Base-by-base conservation (phyloP, 1,140 invertebrate species). In the Euwallacea similis region DNA sequence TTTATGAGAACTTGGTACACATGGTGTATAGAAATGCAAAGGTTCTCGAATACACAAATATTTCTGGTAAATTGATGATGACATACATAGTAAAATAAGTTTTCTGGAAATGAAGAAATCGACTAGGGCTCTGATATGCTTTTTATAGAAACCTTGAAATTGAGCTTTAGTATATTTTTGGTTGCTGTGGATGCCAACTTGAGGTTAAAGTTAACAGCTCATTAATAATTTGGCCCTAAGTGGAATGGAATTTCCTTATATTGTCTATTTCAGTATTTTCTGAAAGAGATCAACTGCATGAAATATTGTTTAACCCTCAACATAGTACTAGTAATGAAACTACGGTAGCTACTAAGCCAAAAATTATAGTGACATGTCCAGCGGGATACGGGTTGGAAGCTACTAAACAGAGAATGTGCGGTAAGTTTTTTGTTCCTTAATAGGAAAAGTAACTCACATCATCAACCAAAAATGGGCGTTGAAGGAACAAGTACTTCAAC, bases 201-300 rank as follows among this genome's bases (percentile, higher is more conserved):
- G n/a, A n/a, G n/a, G n/a, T n/a, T n/a, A n/a, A n/a, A n/a, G n/a
- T n/a, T n/a, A n/a, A n/a, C n/a, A n/a, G n/a, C n/a, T n/a, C n/a
- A n/a, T n/a, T n/a, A n/a, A n/a, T n/a, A n/a, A n/a, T n/a, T n/a
- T n/a, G n/a, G n/a, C n/a, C n/a, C n/a, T n/a, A n/a, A n/a, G n/a
- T n/a, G n/a, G n/a, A n/a, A n/a, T n/a, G n/a, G n/a, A n/a, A n/a
- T n/a, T n/a, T n/a, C n/a, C n/a, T n/a, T n/a, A n/a, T n/a, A n/a
- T n/a, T n/a, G n/a, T n/a, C n/a, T n/a, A n/a, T n/a, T n/a, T 73
- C 78, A 79, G 78, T 79, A 71, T 15, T 74, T 50, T 46, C 80
- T 73, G 55, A 72, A 80, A 6, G 83, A 74, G 58, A 55, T 58
- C 33, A 46, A 6, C 74, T 69, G 62, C 16, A 54, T 7, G 65